Percentiles rank a stretch among this genome's conserved stretches.
Evolutionary conservation across 1,140 invertebrate species (phyloP).

Genomic region (Trichomalopsis sarcophagae): DNA sequence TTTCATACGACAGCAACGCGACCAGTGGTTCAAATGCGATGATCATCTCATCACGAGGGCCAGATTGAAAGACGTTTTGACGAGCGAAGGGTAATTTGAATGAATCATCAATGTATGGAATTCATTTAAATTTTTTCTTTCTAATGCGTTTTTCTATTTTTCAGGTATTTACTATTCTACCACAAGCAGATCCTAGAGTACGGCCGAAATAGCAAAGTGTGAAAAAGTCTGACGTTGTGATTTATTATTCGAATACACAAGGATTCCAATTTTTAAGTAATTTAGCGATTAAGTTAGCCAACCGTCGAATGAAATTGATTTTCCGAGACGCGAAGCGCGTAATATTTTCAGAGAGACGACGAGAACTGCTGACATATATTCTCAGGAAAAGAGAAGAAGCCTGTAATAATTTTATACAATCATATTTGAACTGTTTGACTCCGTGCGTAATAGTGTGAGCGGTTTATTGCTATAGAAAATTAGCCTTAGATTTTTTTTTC

Average conservation of each 20-base stretch:
- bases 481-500: conserved; percentile 39
- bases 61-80: conserved; percentile 90
- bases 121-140: background rate
- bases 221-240: conserved; percentile 59
- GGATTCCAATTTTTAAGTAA: conserved; percentile 47
- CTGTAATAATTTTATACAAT: conserved; percentile 53
- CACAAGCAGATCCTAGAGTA: conserved; percentile 94
- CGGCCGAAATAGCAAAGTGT: conserved; percentile 74
- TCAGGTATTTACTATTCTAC: conserved; percentile 93
- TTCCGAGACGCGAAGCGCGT: conserved; percentile 18
- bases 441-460: conserved; percentile 36
- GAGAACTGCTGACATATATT: conserved; percentile 45
- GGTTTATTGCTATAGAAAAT: conserved; percentile 26
- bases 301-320: conserved; percentile 37
- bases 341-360: conserved; percentile 6
- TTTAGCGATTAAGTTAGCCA: conserved; percentile 47
- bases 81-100: conserved; percentile 91
- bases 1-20: conserved; percentile 92
- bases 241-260: conserved; percentile 54
- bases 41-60: conserved; percentile 95
- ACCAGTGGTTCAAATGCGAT: conserved; percentile 98
- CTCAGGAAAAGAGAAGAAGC: conserved; percentile 42
- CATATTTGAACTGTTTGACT: conserved; percentile 49
- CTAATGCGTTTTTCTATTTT: conserved; percentile 56
- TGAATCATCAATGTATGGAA: conserved; percentile 33